Conservation (phyloP, 2,113 vertebrate species). For the Pelusios castaneus region DNA sequence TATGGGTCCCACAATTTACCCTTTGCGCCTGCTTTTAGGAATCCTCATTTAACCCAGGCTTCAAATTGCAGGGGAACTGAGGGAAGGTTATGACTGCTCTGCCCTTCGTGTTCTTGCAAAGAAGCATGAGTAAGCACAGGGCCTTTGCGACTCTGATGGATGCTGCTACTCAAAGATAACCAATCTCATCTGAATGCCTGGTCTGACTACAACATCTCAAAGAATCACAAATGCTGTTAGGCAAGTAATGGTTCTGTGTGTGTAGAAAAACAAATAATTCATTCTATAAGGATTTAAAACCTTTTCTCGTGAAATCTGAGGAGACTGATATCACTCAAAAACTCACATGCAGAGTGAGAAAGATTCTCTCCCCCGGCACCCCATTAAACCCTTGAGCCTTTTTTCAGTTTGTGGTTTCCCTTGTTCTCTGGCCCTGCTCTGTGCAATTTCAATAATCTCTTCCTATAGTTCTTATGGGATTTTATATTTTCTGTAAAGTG, state of each 20-base stretch:
- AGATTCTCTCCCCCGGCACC: no score
- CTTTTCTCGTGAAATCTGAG: background rate
- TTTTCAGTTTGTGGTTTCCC: background rate
- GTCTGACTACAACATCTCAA: background rate
- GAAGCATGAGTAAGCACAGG: background rate
- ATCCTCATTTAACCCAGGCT: background rate
- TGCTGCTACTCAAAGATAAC: background rate
- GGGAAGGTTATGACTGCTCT: background rate
- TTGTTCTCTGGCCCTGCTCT: background rate
- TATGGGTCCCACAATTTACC: background rate
- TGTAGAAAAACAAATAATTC: background rate
- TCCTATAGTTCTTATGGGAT: background rate
- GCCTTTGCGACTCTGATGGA: background rate
- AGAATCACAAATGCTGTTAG: background rate
- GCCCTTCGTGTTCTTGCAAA: background rate
- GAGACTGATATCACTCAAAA: background rate
- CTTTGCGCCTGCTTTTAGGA: background rate
- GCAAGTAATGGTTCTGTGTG: background rate
- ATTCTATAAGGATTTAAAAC: background rate
- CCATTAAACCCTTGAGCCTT: rapidly evolving
- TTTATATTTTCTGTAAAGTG: background rate
- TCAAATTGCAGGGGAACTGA: background rate
- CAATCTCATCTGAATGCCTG: background rate
- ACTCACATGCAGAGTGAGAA: no score
- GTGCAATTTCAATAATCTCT: background rate